Percentiles rank a stretch among this genome's conserved stretches.
phyloP scores from a whole-genome alignment of 1,140 invertebrate genomes.

The Neomicropteryx cornuta region DNA sequence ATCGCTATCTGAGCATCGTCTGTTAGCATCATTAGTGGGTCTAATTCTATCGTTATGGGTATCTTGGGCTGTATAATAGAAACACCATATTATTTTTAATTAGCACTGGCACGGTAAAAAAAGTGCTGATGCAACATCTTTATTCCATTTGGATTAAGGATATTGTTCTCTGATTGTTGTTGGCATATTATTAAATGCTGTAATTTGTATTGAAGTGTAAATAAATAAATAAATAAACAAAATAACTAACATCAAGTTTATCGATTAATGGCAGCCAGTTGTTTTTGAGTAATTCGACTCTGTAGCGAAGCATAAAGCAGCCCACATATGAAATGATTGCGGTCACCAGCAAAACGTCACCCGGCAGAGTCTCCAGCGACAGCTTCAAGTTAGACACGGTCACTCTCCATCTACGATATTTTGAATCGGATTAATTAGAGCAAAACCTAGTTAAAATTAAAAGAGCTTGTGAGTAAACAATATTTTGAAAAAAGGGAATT shows the following conservation, averaged over 20 bases:
- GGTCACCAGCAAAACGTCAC: slow-evolving; percentile 79
- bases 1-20: slow-evolving; percentile 84
- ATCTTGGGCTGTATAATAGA: slow-evolving; percentile 50
- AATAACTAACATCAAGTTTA: slow-evolving; percentile 44
- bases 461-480: no score
- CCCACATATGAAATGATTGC: slow-evolving; percentile 96
- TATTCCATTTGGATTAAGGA: no score
- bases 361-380: slow-evolving; percentile 62
- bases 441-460: no score
- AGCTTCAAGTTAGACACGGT: slow-evolving; percentile 48
- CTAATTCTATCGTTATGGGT: slow-evolving; percentile 64
- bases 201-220: no score
- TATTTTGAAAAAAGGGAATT: no score
- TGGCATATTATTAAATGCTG: no score
- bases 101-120: no score
- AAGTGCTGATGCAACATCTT: no score
- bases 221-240: no score
- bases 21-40: slow-evolving; percentile 73
- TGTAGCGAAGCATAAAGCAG: slow-evolving; percentile 80
- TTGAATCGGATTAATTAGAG: no score
- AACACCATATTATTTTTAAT: no score
- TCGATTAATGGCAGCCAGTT: slow-evolving; percentile 66
- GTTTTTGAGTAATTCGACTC: slow-evolving; percentile 67
- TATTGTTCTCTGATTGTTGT: no score
- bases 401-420: slow-evolving; percentile 62